Percentiles rank a stretch among this genome's conserved stretches.
These are phyloP conservation scores for Subacronicta megacephala DNA, from an alignment of 2,888 invertebrate genomes.

Conservation along the genomic window DNA sequence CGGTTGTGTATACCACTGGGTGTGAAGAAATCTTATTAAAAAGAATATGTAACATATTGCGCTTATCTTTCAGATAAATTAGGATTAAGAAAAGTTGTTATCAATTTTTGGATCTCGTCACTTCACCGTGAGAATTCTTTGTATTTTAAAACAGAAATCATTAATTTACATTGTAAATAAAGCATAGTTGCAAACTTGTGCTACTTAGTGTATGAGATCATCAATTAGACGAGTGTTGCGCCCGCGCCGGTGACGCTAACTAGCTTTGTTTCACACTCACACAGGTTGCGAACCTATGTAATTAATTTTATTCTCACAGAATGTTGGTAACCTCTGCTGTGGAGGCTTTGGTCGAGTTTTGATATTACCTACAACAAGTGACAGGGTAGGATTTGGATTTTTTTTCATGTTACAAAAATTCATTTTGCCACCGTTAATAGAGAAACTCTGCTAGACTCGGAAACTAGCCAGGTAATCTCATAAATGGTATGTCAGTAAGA, in stretches of 20 bases:
- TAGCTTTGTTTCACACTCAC: slow-evolving; percentile 74
- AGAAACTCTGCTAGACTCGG: no score
- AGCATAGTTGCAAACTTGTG: slow-evolving; percentile 60
- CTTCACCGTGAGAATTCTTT: slow-evolving; percentile 12
- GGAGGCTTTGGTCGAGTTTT: slow-evolving; percentile 29
- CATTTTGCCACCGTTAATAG: no score
- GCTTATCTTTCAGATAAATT: no score
- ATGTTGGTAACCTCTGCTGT: slow-evolving; percentile 59
- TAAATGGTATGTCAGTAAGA: no score
- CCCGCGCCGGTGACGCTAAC: slow-evolving; percentile 54
- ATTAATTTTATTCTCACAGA: slow-evolving; percentile 66
- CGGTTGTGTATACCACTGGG: background rate
- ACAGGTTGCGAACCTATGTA: slow-evolving; percentile 73
- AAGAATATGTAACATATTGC: no score
- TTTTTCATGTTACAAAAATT: no score
- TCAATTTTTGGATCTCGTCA: no score
- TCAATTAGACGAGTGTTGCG: slow-evolving; percentile 72
- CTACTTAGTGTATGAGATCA: slow-evolving; percentile 71
- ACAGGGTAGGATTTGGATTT: slow-evolving; percentile 33
- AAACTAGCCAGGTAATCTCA: no score
- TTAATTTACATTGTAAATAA: slow-evolving; percentile 25
- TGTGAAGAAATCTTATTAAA: no score
- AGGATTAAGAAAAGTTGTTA: no score
- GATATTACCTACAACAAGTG: slow-evolving; percentile 26
- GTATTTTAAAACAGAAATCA: slow-evolving; percentile 6